These are phyloP conservation scores for Melitaea athalia DNA, from an alignment of 2,888 invertebrate species.

Conservation along the genomic window DNA sequence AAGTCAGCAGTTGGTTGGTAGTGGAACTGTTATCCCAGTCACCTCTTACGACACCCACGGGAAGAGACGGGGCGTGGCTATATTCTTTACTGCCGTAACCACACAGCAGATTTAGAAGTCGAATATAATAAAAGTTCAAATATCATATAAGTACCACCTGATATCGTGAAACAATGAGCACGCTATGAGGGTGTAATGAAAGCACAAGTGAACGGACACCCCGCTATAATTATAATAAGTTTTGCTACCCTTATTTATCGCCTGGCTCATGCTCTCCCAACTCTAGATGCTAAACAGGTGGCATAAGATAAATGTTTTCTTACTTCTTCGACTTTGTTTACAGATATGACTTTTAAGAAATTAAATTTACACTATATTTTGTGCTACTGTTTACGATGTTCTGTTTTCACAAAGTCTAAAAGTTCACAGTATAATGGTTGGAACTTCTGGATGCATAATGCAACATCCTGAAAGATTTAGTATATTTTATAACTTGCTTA, in stretches of 20 bases:
- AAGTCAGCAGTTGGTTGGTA: no score
- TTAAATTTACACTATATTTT: not conserved
- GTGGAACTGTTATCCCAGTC: no score
- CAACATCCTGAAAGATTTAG: no score
- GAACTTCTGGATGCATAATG: no score
- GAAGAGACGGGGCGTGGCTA: no score
- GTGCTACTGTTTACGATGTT: not conserved
- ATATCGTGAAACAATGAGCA: constrained; percentile 49
- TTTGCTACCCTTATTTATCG: constrained; percentile 33
- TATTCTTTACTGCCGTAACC: no score
- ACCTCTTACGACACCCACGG: no score
- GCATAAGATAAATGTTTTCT: constrained; percentile 24
- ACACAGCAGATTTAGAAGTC: no score
- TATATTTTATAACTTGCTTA: no score
- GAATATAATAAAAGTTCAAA: not conserved
- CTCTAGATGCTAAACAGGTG: constrained; percentile 38
- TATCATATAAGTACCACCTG: not conserved
- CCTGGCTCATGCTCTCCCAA: constrained; percentile 21
- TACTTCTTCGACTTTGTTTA: constrained; percentile 3
- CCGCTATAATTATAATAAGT: constrained; percentile 47
- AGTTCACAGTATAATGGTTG: not conserved
- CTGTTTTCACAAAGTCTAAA: not conserved
- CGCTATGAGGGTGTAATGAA: constrained; percentile 66
- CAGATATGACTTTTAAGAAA: not conserved
- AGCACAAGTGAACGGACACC: constrained; percentile 80